Percentiles rank a stretch among this genome's conserved stretches.
phyloP scores from a whole-genome alignment of 2,888 invertebrate genomes.

The Steinernema scapterisci region DNA sequence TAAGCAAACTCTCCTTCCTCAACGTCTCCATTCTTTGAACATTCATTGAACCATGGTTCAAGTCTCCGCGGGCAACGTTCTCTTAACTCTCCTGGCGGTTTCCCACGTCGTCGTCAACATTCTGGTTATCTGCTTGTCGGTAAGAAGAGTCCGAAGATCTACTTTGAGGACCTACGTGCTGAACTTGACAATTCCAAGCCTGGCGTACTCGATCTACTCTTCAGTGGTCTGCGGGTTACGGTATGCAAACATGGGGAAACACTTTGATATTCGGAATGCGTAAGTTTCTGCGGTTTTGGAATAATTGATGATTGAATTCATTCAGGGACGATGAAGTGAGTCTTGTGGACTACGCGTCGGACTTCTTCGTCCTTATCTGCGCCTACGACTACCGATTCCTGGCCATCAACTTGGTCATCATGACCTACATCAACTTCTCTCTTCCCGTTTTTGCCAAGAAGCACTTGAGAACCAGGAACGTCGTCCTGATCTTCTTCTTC shows the following conservation, averaged over 20 bases:
- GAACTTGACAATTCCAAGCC: not conserved
- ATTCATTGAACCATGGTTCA: not conserved
- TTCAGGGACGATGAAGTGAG: not conserved
- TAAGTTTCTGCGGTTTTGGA: not conserved
- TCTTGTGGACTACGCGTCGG: not conserved
- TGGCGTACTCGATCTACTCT: not conserved
- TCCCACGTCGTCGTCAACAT: slow-evolving; percentile 6
- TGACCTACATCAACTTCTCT: not conserved
- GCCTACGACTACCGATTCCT: slow-evolving; percentile 12
- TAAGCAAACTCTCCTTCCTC: too few relatives aligned
- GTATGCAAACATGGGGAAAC: not conserved
- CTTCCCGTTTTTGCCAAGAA: not conserved
- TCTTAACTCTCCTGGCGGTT: not conserved
- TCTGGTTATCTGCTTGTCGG: slow-evolving; percentile 5
- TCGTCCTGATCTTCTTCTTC: not conserved
- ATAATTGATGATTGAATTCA: not conserved
- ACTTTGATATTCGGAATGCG: not conserved
- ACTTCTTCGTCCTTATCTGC: not conserved
- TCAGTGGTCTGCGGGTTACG: not conserved
- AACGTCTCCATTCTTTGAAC: not conserved
- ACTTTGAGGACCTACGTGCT: not conserved
- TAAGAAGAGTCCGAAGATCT: not conserved
- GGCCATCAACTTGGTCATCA: not conserved
- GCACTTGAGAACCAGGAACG: slow-evolving; percentile 3
- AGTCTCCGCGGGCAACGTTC: not conserved